A percentile compares a stretch with the other conserved stretches of the same genome.
Conservation (phyloP, 2,888 invertebrate genomes). For the Papilio elwesi region DNA sequence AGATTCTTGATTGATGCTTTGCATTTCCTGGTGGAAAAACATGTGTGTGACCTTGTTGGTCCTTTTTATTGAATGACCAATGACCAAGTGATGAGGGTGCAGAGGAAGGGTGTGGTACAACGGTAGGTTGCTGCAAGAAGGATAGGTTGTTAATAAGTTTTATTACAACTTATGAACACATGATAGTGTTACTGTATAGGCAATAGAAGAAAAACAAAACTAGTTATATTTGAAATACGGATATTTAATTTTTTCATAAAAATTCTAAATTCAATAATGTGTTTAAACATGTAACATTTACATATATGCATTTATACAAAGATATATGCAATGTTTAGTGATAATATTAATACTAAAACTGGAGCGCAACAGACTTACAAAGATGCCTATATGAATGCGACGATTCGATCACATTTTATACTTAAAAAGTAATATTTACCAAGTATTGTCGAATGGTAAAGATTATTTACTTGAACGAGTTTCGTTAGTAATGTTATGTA, state of each 20-base stretch:
- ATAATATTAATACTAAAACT: constrained; percentile 78
- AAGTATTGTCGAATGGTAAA: constrained; percentile 83
- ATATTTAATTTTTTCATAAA: constrained; percentile 85
- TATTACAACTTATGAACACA: too few species aligned
- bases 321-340: constrained; percentile 84
- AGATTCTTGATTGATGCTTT: too few species aligned
- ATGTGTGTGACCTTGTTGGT: too few species aligned
- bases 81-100: too few species aligned
- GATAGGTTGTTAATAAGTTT: too few species aligned
- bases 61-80: too few species aligned
- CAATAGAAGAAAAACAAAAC: constrained; percentile 63
- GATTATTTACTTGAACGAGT: constrained; percentile 59
- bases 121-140: too few species aligned
- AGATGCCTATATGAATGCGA: constrained; percentile 68
- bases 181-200: not conserved
- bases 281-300: constrained; percentile 85
- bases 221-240: constrained; percentile 83
- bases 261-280: constrained; percentile 85
- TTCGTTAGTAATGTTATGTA: constrained; percentile 50
- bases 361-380: constrained; percentile 79
- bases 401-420: constrained; percentile 77
- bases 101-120: too few species aligned
- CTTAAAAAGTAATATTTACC: constrained; percentile 81
- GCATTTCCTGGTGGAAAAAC: too few species aligned
- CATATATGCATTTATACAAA: constrained; percentile 85